Percentiles rank a stretch among this genome's conserved stretches.
Evolutionary conservation across 2,888 invertebrate genomes (phyloP).

Genomic region (Meiosimyza decipiens): DNA sequence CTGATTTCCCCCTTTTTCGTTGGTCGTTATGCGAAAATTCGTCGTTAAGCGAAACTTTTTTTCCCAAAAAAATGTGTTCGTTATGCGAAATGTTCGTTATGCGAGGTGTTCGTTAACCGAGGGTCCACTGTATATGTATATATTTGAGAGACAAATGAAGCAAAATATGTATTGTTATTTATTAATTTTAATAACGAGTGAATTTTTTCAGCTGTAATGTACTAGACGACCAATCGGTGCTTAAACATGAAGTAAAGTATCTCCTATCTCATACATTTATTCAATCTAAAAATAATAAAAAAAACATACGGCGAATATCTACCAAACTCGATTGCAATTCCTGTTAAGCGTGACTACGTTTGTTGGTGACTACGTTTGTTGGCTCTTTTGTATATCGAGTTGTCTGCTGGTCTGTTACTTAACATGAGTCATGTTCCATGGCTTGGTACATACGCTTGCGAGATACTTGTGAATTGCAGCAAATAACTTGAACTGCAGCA

Average conservation of each 20-base stretch:
- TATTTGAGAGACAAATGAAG: background rate
- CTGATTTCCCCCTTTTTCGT: too few species aligned
- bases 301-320: background rate
- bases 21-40: too few species aligned
- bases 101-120: too few species aligned
- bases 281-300: background rate
- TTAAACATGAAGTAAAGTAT: background rate
- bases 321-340: constrained; percentile 9
- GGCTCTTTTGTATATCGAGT: background rate
- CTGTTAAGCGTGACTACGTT: background rate
- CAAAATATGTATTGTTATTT: background rate
- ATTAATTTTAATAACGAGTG: constrained; percentile 2
- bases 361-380: background rate
- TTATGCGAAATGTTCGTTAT: too few species aligned
- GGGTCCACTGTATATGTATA: too few species aligned
- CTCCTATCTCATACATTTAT: constrained; percentile 2
- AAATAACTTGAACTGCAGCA: too few species aligned
- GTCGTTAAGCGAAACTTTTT: too few species aligned
- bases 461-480: background rate
- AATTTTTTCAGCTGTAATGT: constrained; percentile 5
- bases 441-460: background rate
- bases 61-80: too few species aligned
- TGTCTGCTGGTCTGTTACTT: constrained; percentile 1
- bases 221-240: background rate
- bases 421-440: background rate